phyloP scores from a whole-genome alignment of 2,888 invertebrate genomes.

The Lypha dubia region DNA sequence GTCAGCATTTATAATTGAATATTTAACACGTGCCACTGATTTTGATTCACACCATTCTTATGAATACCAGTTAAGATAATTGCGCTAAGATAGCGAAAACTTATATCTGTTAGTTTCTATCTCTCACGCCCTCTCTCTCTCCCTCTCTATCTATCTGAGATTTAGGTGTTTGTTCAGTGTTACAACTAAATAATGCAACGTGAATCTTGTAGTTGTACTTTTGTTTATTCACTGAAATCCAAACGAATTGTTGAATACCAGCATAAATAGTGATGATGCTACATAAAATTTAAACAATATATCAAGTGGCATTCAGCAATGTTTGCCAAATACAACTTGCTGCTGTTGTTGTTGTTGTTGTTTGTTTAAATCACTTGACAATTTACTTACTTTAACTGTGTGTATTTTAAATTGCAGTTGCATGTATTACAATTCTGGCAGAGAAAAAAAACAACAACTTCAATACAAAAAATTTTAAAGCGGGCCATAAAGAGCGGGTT shows the following conservation, averaged over 20 bases:
- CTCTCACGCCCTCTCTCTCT: too few relatives aligned
- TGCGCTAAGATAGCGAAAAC: slow-evolving; percentile 22
- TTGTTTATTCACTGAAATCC: not conserved
- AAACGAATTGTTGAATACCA: slow-evolving; percentile 16
- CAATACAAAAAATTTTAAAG: too few relatives aligned
- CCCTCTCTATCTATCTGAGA: too few relatives aligned
- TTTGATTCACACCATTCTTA: not conserved
- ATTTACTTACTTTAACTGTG: not conserved
- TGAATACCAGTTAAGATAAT: slow-evolving; percentile 14
- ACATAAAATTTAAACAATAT: slow-evolving; percentile 33
- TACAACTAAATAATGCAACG: not conserved
- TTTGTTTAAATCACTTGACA: slow-evolving; percentile 22
- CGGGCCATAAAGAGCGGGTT: too few relatives aligned
- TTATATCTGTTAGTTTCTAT: slow-evolving; percentile 12
- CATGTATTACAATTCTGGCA: too few relatives aligned
- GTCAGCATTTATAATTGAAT: too few relatives aligned
- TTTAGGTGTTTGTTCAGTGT: not conserved
- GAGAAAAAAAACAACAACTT: too few relatives aligned
- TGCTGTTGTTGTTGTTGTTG: too few relatives aligned
- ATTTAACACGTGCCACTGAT: slow-evolving; percentile 44
- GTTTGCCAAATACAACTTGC: slow-evolving; percentile 41
- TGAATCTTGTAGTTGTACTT: not conserved
- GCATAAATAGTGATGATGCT: not conserved
- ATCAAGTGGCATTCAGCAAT: slow-evolving; percentile 54
- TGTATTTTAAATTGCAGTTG: too few relatives aligned